phyloP scores from a whole-genome alignment of 2,797 vertebrate genomes.

The Eulemur albifrons region DNA sequence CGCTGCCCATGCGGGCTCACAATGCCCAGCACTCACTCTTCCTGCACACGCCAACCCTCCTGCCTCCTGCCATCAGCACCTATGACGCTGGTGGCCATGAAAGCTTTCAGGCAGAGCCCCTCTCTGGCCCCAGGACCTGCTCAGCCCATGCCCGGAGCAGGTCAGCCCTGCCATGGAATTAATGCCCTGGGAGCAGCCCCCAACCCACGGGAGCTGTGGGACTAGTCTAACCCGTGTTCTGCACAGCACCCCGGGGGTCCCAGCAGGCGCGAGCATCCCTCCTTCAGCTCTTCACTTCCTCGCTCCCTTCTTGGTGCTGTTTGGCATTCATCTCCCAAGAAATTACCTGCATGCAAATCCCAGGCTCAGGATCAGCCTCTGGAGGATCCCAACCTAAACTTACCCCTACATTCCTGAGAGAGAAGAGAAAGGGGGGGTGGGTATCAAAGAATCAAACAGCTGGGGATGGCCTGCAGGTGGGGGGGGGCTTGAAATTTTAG shows the following conservation, averaged over 20 bases:
- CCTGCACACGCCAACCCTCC: neutral
- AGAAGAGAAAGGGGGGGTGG: rapidly evolving
- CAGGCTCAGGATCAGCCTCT: neutral
- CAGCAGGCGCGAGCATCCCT: neutral
- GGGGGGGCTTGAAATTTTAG: neutral
- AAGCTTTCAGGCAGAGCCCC: neutral
- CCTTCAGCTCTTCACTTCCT: neutral
- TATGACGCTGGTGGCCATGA: neutral
- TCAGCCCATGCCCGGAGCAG: neutral
- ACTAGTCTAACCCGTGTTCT: neutral
- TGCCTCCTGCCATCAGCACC: neutral
- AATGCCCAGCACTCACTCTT: neutral
- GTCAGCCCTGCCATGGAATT: neutral
- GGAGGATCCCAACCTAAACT: neutral
- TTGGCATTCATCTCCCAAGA: neutral
- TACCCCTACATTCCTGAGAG: neutral
- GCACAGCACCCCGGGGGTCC: neutral
- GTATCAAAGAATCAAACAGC: neutral
- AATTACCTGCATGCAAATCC: neutral
- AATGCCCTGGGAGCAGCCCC: neutral
- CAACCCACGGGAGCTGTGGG: neutral
- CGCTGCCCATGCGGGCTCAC: neutral
- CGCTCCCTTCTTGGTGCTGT: neutral
- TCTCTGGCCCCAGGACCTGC: neutral
- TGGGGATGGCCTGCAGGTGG: neutral